A percentile compares a stretch with the other conserved stretches of the same genome.
Evolutionary conservation across 2,797 vertebrate species (phyloP).

Genomic region (Pipistrellus pygmaeus): DNA sequence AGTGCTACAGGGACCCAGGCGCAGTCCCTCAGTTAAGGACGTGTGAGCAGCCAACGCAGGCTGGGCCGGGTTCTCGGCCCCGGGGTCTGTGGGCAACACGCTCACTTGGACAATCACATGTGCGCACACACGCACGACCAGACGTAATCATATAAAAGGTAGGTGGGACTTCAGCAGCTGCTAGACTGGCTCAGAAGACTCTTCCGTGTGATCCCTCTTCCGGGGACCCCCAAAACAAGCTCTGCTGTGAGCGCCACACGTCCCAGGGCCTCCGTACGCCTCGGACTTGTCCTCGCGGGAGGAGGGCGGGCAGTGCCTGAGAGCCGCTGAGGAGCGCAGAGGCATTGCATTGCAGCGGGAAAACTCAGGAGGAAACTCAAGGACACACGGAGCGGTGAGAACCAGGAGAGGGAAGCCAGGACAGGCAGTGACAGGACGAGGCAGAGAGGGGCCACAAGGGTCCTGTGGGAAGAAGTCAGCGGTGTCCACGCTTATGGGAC

Average conservation of each 20-base stretch:
- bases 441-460: constrained; percentile 80
- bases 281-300: background rate
- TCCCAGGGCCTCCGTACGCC: constrained; percentile 27
- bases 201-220: background rate
- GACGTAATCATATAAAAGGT: background rate
- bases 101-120: background rate
- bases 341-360: constrained; percentile 76
- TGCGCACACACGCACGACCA: accelerated
- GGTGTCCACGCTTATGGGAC: constrained; percentile 82
- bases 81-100: background rate
- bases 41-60: accelerated
- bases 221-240: background rate
- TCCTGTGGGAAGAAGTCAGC: constrained; percentile 82
- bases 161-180: background rate
- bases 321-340: constrained; percentile 84
- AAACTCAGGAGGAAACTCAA: constrained; percentile 66
- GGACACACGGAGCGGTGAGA: constrained; percentile 77
- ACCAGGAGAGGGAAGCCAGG: constrained; percentile 77
- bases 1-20: background rate
- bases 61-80: background rate
- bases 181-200: constrained; percentile 23
- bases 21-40: background rate
- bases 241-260: background rate
- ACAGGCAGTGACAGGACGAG: constrained; percentile 82
- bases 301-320: constrained; percentile 58